phyloP scores from a whole-genome alignment of 2,888 invertebrate species.

The Mesorhabditis sp. region DNA sequence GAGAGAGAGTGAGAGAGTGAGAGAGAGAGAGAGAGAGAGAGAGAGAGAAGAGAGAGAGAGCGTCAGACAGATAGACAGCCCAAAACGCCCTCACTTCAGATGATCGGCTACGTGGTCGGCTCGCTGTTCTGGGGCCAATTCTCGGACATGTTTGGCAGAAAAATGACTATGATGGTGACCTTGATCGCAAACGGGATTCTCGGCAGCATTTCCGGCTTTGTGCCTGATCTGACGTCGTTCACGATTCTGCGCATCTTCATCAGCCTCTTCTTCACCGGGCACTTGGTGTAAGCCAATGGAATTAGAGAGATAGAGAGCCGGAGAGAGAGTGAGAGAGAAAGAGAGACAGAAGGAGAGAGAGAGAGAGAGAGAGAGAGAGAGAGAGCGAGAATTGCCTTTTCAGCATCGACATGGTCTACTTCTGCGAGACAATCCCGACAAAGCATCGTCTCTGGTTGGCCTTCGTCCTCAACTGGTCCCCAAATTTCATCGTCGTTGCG shows the following conservation, averaged over 20 bases:
- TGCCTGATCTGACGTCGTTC: not conserved
- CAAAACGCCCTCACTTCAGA: not conserved
- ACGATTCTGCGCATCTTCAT: not conserved
- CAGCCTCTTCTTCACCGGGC: not conserved
- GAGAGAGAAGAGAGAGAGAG: too few species aligned
- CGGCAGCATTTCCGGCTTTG: not conserved
- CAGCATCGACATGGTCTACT: not conserved
- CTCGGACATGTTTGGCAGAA: constrained; percentile 1
- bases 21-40: too few species aligned
- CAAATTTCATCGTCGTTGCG: constrained; percentile 4
- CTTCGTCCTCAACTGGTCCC: not conserved
- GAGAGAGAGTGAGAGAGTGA: too few species aligned
- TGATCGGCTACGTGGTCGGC: constrained; percentile 2
- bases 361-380: too few species aligned
- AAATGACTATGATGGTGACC: not conserved
- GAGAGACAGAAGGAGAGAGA: too few species aligned
- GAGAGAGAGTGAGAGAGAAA: too few species aligned
- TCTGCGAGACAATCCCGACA: not conserved
- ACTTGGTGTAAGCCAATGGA: not conserved
- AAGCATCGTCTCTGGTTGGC: constrained; percentile 6
- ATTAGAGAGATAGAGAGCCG: too few species aligned
- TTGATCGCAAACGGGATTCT: not conserved
- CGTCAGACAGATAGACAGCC: too few species aligned
- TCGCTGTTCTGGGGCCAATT: not conserved
- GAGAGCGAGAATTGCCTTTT: not conserved